Conservation (phyloP, 2,113 vertebrate species). For the Oreochromis aureus region DNA sequence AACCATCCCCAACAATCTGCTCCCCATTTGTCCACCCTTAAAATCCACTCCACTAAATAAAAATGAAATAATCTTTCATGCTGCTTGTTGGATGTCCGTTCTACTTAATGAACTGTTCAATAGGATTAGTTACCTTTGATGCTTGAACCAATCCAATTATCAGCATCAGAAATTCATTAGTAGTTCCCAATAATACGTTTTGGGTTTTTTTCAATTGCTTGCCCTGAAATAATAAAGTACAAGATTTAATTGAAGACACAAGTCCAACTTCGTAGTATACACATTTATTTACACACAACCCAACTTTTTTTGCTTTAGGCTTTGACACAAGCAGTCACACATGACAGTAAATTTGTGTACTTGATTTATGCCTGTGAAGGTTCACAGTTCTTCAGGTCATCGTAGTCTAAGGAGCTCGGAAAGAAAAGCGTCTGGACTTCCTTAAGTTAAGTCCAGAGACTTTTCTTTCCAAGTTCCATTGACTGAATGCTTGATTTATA, state of each 20-base stretch:
- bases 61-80: accelerated
- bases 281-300: too few species aligned
- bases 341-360: too few species aligned
- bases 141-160: not conserved
- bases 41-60: not conserved
- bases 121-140: not conserved
- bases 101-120: accelerated
- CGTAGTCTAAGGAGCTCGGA: too few species aligned
- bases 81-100: accelerated
- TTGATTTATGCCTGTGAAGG: too few species aligned
- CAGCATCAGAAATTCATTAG: not conserved
- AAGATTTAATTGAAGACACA: too few species aligned
- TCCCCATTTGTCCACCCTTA: not conserved
- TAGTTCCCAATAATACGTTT: not conserved
- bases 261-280: accelerated
- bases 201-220: too few species aligned
- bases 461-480: too few species aligned
- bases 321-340: too few species aligned
- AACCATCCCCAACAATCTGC: not conserved
- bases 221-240: accelerated
- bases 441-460: too few species aligned
- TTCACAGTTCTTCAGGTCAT: too few species aligned
- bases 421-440: accelerated
- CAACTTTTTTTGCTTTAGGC: too few species aligned
- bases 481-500: accelerated